A percentile compares a stretch with the other conserved stretches of the same genome.
Conservation (phyloP, 2,797 vertebrate genomes). For the Micromesistius poutassou region DNA sequence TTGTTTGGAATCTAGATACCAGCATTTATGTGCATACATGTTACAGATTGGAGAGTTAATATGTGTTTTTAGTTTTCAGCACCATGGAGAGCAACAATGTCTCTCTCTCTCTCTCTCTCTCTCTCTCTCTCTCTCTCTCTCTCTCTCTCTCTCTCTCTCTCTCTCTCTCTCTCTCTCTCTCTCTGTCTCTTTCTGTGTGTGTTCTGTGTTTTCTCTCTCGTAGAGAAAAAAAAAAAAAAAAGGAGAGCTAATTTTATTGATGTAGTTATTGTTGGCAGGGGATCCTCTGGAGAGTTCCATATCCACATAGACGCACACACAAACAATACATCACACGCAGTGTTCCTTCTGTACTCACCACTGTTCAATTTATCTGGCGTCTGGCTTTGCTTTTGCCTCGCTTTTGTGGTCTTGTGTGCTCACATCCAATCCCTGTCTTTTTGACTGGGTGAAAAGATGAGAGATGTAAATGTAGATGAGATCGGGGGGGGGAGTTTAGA, state of each 20-base stretch:
- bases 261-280: neutral
- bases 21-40: neutral
- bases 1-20: neutral
- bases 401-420: neutral
- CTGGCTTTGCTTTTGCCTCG: no score
- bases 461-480: conserved; percentile 1
- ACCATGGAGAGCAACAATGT: neutral
- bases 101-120: no score
- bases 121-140: neutral
- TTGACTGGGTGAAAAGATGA: neutral
- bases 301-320: neutral
- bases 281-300: neutral
- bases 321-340: neutral
- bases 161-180: neutral
- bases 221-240: neutral
- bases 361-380: no score
- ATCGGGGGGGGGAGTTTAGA: neutral
- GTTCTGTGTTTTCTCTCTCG: no score
- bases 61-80: neutral
- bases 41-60: neutral
- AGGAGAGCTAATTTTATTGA: neutral
- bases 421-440: neutral
- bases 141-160: neutral
- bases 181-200: no score
- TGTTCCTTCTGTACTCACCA: neutral